Evolutionary conservation across 2,113 vertebrate species (phyloP).

Genomic region (Pangasianodon gigas): DNA sequence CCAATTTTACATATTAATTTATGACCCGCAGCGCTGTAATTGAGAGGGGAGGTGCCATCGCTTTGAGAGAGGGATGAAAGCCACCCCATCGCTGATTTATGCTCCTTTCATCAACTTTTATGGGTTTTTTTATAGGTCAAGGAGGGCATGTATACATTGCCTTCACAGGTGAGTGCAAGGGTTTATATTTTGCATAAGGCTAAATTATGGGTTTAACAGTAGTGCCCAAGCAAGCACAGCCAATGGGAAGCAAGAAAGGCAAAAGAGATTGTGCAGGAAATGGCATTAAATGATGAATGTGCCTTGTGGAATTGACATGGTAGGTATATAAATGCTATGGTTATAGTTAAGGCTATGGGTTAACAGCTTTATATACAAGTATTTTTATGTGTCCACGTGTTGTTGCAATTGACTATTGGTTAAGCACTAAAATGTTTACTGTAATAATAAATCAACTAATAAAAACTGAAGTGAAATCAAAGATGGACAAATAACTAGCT

Average conservation of each 20-base stretch:
- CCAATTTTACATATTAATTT: conserved; percentile 63
- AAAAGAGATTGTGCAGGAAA: neutral
- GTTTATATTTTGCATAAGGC: conserved; percentile 57
- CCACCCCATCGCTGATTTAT: conserved; percentile 53
- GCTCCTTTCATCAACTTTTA: conserved; percentile 55
- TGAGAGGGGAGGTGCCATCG: conserved; percentile 45
- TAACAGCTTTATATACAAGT: neutral
- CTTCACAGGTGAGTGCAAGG: conserved; percentile 54
- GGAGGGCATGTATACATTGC: conserved; percentile 47
- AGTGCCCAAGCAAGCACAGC: conserved; percentile 16
- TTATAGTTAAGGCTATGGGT: neutral
- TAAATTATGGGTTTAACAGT: conserved; percentile 51
- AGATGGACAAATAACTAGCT: neutral
- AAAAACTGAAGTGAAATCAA: neutral
- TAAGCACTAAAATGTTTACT: neutral
- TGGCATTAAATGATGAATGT: neutral
- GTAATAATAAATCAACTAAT: neutral
- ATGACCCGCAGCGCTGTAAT: conserved; percentile 56
- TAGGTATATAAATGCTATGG: neutral
- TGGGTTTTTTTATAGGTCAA: conserved; percentile 44
- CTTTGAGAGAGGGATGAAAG: conserved; percentile 48
- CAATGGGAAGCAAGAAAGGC: neutral
- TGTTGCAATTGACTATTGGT: neutral
- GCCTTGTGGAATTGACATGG: neutral
- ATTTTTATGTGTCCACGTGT: neutral